Percentiles rank a stretch among this genome's conserved stretches.
These are phyloP conservation scores for Mesoligia furuncula DNA, from an alignment of 2,888 invertebrate species.

Conservation along the genomic window DNA sequence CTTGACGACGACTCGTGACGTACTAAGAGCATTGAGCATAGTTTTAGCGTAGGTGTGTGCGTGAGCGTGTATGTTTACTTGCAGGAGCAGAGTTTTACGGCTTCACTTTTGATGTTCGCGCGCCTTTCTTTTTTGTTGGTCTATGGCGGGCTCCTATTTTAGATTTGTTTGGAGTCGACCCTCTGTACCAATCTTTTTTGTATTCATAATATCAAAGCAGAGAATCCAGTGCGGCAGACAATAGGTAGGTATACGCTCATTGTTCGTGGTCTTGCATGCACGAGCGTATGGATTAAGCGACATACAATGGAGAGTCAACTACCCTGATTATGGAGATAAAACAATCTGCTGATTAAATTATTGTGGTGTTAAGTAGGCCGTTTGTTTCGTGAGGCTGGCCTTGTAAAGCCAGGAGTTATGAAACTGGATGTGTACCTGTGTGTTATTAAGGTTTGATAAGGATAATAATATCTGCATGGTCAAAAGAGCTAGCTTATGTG, in stretches of 20 bases:
- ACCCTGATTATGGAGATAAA: constrained; percentile 55
- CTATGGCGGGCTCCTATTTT: no score
- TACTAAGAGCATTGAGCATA: no score
- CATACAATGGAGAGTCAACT: constrained; percentile 59
- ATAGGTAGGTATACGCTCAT: constrained; percentile 62
- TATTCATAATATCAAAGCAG: constrained; percentile 54
- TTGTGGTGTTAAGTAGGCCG: constrained; percentile 25
- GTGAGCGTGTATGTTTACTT: no score
- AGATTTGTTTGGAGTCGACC: rapidly evolving
- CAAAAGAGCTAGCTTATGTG: background rate
- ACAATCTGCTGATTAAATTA: constrained; percentile 55
- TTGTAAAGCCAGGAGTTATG: constrained; percentile 33
- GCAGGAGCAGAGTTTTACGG: no score
- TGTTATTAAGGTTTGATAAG: background rate
- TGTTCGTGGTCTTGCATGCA: constrained; percentile 63
- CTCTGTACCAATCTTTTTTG: background rate
- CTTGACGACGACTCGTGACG: no score
- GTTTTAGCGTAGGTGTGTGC: no score
- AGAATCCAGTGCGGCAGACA: constrained; percentile 60
- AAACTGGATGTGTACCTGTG: background rate
- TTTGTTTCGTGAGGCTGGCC: constrained; percentile 19
- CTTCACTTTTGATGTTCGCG: no score
- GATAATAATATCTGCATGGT: background rate
- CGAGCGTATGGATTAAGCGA: constrained; percentile 59
- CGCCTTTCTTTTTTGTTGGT: no score